Conservation (phyloP, 37 sponge, comb jelly and placozoan species). For the Cladorhizidae sp. region DNA sequence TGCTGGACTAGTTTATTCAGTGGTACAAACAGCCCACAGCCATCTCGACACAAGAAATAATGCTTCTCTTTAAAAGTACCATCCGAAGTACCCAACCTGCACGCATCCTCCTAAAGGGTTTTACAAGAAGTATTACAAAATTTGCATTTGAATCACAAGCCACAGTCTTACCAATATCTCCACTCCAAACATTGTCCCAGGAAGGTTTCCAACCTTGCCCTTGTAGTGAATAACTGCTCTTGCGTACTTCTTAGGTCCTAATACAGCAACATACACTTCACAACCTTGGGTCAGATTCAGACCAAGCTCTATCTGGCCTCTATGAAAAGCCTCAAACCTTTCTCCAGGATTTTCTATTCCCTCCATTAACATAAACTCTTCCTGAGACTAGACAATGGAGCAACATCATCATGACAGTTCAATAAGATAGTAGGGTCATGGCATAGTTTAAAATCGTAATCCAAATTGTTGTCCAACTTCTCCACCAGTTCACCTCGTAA, state of each 20-base stretch:
- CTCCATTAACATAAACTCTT: constrained; percentile 27
- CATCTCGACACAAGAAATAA: constrained; percentile 54
- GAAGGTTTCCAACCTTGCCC: constrained; percentile 10
- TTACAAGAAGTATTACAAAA: not conserved
- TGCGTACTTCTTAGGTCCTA: not conserved
- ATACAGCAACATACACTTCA: constrained; percentile 27
- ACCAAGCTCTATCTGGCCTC: constrained; percentile 29
- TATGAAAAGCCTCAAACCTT: constrained; percentile 7
- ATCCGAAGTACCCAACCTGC: constrained; percentile 24
- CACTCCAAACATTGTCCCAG: constrained; percentile 45
- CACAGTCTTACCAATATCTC: constrained; percentile 35
- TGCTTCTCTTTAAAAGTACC: constrained; percentile 27
- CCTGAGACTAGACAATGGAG: constrained; percentile 8
- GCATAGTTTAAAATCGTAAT: constrained; percentile 8
- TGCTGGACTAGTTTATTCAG: constrained; percentile 5
- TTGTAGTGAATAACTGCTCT: constrained; percentile 13
- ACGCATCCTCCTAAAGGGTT: constrained; percentile 3
- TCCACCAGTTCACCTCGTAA: constrained; percentile 32
- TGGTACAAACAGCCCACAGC: constrained; percentile 46
- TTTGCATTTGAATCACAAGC: not conserved
- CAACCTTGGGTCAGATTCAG: constrained; percentile 16
- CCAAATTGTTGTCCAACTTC: not conserved
- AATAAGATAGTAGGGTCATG: constrained; percentile 2
- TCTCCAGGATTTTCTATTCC: constrained; percentile 17
- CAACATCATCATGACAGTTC: not conserved